Conservation (phyloP, 1,140 invertebrate genomes). For the Zophobas atratus region DNA sequence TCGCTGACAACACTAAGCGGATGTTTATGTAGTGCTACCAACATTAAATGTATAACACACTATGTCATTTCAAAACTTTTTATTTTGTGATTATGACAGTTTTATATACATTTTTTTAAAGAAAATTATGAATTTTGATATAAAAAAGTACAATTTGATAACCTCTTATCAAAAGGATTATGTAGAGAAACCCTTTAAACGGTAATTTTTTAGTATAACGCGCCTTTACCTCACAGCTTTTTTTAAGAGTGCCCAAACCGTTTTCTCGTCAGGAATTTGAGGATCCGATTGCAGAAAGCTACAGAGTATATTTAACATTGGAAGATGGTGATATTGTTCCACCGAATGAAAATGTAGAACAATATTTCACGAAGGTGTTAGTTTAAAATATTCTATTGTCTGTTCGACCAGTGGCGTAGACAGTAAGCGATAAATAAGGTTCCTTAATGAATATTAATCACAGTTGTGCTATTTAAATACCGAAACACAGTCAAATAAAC, state of each 20-base stretch:
- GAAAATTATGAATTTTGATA: neutral
- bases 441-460: no score
- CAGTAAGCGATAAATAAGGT: no score
- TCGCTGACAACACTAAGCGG: no score
- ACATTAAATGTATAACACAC: neutral
- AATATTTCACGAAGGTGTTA: conserved; percentile 12
- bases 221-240: neutral
- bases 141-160: neutral
- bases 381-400: neutral
- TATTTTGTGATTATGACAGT: neutral
- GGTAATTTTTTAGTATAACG: neutral
- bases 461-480: no score
- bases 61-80: conserved; percentile 6
- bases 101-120: neutral
- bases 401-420: neutral
- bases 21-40: conserved; percentile 1
- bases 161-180: conserved; percentile 10
- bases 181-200: conserved; percentile 7
- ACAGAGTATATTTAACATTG: conserved; percentile 2
- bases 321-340: neutral
- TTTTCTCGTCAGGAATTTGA: neutral
- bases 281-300: conserved; percentile 11
- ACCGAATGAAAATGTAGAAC: conserved; percentile 9
- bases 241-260: neutral
- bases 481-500: no score